Percentiles rank a stretch among this genome's conserved stretches.
Evolutionary conservation across 2,888 invertebrate genomes (phyloP).

Genomic region (Neoaliturus tenellus): DNA sequence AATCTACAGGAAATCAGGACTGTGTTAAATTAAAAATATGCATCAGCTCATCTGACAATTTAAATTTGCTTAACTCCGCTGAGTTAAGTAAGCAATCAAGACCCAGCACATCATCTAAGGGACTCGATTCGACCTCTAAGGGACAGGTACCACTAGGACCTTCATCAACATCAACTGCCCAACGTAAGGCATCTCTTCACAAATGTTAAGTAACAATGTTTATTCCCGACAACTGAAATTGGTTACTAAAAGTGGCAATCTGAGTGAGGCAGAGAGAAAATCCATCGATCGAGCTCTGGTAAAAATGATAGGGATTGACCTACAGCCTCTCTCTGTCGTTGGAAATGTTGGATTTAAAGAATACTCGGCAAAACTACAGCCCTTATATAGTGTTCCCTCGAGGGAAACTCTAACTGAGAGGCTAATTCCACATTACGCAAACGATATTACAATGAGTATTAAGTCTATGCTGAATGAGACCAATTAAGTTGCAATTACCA

Average conservation of each 20-base stretch:
- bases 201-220: too few relatives aligned
- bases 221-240: neutral
- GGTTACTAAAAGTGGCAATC: neutral
- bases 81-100: too few relatives aligned
- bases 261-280: neutral
- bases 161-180: too few relatives aligned
- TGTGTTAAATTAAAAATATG: too few relatives aligned
- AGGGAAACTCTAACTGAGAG: constrained; percentile 61
- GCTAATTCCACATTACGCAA: constrained; percentile 62
- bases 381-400: constrained; percentile 63
- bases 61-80: too few relatives aligned
- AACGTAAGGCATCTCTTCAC: too few relatives aligned
- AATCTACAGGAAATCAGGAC: too few relatives aligned
- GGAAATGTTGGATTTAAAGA: constrained; percentile 67
- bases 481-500: constrained; percentile 64
- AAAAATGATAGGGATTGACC: constrained; percentile 64
- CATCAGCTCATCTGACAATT: too few relatives aligned
- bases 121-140: too few relatives aligned
- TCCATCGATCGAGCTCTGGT: constrained; percentile 53
- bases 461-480: constrained; percentile 61
- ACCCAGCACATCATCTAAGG: too few relatives aligned
- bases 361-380: constrained; percentile 62
- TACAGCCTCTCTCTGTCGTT: constrained; percentile 66
- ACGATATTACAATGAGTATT: constrained; percentile 57
- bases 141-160: too few relatives aligned